phyloP scores from a whole-genome alignment of 92 coral and sea anemone species.

The Pocillopora grandis region DNA sequence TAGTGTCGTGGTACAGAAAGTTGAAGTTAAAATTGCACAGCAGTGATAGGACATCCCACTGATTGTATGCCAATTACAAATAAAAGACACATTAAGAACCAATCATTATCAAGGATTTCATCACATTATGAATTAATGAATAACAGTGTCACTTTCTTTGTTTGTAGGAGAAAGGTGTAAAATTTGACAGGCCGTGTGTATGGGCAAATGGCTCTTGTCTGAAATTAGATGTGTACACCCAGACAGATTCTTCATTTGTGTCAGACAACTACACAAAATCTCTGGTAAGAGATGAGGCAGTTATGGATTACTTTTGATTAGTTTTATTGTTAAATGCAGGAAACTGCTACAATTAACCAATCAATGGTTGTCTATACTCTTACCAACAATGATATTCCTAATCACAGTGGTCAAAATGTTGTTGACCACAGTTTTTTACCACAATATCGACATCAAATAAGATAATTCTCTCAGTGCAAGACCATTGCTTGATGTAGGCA shows the following conservation, averaged over 20 bases:
- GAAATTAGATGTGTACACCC: conserved; percentile 77
- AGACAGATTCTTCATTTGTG: conserved; percentile 58
- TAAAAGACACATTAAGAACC: not conserved
- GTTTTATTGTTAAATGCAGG: not conserved
- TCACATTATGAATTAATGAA: no score
- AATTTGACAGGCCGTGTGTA: not conserved
- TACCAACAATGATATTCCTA: no score
- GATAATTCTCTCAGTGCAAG: no score
- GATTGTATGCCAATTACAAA: not conserved
- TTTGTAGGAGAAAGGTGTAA: conserved; percentile 16
- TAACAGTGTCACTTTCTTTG: not conserved
- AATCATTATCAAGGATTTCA: no score
- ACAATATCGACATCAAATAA: no score
- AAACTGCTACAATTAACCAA: no score
- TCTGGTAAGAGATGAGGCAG: conserved; percentile 35
- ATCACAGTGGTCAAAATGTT: no score
- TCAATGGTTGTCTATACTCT: no score
- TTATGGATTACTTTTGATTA: not conserved
- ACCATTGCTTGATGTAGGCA: no score
- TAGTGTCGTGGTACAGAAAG: not conserved
- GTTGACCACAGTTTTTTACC: no score
- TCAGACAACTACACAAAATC: conserved; percentile 39
- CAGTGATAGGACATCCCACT: no score
- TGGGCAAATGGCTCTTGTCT: conserved; percentile 17
- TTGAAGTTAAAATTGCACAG: not conserved